Evolutionary conservation across 2,888 invertebrate genomes (phyloP), one percentile per base, ranked within the genome.

Genomic region (Copidosoma aretas): DNA sequence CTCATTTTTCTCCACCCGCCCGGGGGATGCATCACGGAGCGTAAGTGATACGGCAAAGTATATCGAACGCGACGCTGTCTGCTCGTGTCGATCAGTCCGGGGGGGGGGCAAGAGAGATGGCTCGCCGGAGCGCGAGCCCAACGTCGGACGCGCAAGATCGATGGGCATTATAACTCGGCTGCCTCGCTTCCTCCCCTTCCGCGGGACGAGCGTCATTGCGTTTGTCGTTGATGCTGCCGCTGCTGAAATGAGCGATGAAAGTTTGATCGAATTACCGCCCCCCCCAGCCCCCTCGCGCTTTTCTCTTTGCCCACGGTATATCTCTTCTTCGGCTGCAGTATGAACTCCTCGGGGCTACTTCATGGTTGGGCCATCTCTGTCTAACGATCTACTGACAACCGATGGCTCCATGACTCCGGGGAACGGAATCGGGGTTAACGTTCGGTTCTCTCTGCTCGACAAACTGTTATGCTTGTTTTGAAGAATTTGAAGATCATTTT

Each of bases 181-280:
- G 43, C 10, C 41, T 21, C 21, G 32, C 60, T 52, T 51, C 3
- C 21, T 15, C 39, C 51, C 17, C 25, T 57, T 51, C 49, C 21
- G 25, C 43, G 24, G 56, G 19, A 41, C 19, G 49, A 19, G 51
- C 17, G 46, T 5, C 22, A 32, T 17, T n/a, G 64, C 63, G 60
- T 49, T 68, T 49, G 54, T 60, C 65, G 59, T 32, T 8, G 32
- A n/a, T 32, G 32, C 8, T 32, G 4, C 32, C 8, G 32, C 32
- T 32, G 32, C 64, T 61, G 59, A 66, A 70, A 70, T 67, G 67
- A 70, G 64, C 70, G 70, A 70, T 70, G 70, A 70, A 70, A 67
- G 61, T 70, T 70, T 70, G 64, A 70, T 70, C 67, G 70, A 70
- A 70, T 70, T 64, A 70, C 64, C 66, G 65, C n/a, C n/a, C n/a